Base-by-base conservation (phyloP, 2,113 vertebrate genomes). In the Stictonetta naevosa region DNA sequence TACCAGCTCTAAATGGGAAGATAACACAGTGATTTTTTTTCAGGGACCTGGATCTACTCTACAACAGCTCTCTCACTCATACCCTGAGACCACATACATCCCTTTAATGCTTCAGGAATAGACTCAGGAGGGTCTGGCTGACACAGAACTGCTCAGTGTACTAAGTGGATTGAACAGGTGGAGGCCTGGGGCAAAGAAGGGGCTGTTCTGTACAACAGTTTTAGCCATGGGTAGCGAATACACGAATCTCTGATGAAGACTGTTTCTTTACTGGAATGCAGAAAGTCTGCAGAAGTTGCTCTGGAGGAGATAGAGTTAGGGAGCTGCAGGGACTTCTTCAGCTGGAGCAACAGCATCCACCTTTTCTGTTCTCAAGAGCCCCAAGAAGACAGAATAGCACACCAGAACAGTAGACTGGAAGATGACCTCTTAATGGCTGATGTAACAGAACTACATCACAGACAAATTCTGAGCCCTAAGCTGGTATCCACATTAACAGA, bases 91-190 rank as follows among this genome's bases (percentile, higher is more conserved):
- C 22, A 40, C 40, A 13, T 40, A 46, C 16, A 22, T 42, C 46
- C n/a, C n/a, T 56, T 48, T 22, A 33, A n/a, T 17, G 44, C 44
- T 66, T 25, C 55, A 62, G 44, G 31, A 74, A 29, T 14, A 73
- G 34, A 50, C 44, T 66, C 42, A 2, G 5, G 55, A 75, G 33
- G 9, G 42, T 62, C 21, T n/a, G 44, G 15, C 71, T 23, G 28
- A 23, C 28, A 38, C 36, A 28, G 59, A 60, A 50, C 66, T 38
- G 36, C 36, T 44, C 53, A 16, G 34, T 20, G 15, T 44, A 34
- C 46, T 46, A 52, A 23, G 29, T 0, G 38, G 56, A n/a, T 1
- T 74, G 60, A 67, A 58, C 0, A 1, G 42, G 36, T 38, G 9
- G 62, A 76, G 46, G 21, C 19, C 28, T 46, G 22, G 22, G 38